Evolutionary conservation across 2,113 vertebrate genomes (phyloP).

Genomic region (Gobiocypris rarus): DNA sequence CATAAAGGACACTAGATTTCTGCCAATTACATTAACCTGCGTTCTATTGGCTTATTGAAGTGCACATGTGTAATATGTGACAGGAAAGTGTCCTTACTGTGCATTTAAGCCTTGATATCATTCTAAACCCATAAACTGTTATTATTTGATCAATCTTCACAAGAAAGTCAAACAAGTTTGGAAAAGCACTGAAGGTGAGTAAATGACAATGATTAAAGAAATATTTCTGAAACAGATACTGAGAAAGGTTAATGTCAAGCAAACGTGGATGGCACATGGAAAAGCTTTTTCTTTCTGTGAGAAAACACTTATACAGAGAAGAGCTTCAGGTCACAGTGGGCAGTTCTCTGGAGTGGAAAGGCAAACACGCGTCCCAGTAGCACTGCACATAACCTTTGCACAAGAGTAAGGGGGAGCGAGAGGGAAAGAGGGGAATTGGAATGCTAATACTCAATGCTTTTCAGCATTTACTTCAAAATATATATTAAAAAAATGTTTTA

Average conservation of each 20-base stretch:
- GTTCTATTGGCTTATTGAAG: too few species aligned
- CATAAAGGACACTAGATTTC: too few species aligned
- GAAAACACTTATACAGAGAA: not conserved
- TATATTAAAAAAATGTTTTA: too few species aligned
- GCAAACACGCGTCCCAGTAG: conserved; percentile 27
- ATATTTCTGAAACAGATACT: not conserved
- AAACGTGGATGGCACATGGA: not conserved
- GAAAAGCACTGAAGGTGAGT: not conserved
- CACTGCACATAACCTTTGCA: conserved; percentile 28
- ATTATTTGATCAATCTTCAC: not conserved
- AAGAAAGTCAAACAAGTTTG: not conserved
- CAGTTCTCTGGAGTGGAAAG: conserved; percentile 44
- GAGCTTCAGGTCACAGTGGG: conserved; percentile 11
- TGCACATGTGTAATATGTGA: too few species aligned
- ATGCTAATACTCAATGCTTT: not conserved
- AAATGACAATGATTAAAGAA: not conserved
- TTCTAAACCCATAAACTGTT: not conserved
- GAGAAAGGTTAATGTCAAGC: not conserved
- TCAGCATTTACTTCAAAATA: not conserved
- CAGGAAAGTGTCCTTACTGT: too few species aligned
- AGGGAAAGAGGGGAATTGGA: not conserved
- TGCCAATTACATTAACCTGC: too few species aligned
- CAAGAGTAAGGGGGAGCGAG: not conserved
- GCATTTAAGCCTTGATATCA: too few species aligned
- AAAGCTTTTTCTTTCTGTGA: conserved; percentile 12